Percentiles rank a stretch among this genome's conserved stretches.
Evolutionary conservation across 2,888 invertebrate genomes (phyloP).

Genomic region (Drosophila ochracea): DNA sequence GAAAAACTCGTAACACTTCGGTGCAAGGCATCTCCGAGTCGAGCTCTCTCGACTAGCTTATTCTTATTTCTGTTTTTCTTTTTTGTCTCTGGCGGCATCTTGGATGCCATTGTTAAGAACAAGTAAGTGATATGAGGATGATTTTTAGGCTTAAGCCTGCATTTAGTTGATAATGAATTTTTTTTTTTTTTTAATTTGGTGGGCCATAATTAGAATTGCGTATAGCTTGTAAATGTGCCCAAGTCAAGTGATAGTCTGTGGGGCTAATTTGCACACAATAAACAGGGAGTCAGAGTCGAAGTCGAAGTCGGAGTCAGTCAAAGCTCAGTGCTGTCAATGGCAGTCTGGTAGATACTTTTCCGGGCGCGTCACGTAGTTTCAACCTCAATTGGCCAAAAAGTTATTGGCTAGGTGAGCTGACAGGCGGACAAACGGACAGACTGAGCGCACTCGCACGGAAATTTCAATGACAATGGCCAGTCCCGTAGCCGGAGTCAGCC

Average conservation of each 20-base stretch:
- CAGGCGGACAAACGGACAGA: conserved; percentile 36
- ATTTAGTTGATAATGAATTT: conserved; percentile 61
- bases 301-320: conserved; percentile 42
- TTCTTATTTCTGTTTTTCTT: conserved; percentile 38
- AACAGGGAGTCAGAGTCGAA: conserved; percentile 20
- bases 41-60: not conserved
- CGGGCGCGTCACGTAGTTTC: conserved; percentile 74
- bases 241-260: conserved; percentile 13
- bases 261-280: conserved; percentile 69
- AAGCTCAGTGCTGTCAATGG: conserved; percentile 16
- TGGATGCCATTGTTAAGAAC: conserved; percentile 71
- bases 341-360: conserved; percentile 47
- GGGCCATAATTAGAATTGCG: conserved; percentile 68
- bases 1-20: not conserved
- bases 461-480: conserved; percentile 74
- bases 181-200: conserved; percentile 63
- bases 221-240: conserved; percentile 8
- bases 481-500: conserved; percentile 38
- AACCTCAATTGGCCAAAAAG: conserved; percentile 81
- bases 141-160: conserved; percentile 67
- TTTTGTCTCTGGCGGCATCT: conserved; percentile 27
- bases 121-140: conserved; percentile 44
- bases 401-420: conserved; percentile 59
- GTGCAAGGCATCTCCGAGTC: not conserved
- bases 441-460: conserved; percentile 83